Evolutionary conservation across 64 coral and sea anemone species (phyloP), one percentile per base, ranked within the genome.

Genomic region (Montipora cactus): DNA sequence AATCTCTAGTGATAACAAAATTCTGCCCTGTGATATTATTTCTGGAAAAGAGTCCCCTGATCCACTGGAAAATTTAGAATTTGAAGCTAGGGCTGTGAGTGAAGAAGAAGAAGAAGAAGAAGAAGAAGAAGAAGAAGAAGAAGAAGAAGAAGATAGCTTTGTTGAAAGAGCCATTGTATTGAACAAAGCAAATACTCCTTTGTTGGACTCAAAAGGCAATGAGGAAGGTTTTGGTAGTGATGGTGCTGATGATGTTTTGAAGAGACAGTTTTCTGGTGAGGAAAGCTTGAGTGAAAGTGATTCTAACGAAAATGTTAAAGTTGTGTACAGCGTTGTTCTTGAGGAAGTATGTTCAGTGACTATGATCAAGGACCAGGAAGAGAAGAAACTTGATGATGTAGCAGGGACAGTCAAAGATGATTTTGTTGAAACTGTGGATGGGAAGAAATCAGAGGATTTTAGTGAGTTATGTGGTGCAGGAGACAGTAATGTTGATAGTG

Each of bases 291-390:
- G 37, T 67, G 51, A 5, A 16, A 48, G 19, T 49, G 55, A 83
- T 46, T 5, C 21, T 58, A 44, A 77, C 23, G 19, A 46, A 58
- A 85, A 72, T n/a, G 62, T 57, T 57, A 47, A 71, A 16, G 19
- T 86, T 22, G 0, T 71, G 44, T 86, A 20, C 37, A 72, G 66
- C 23, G 44, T 68, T 79, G 81, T 45, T 18, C 18, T 75, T 8
- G 88, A 95, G 59, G 74, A 86, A 55, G 71, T 84, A n/a, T 79
- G 76, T 72, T 66, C 84, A 47, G 79, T 77, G 18, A 18, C 50
- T 47, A 50, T 55, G 59, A 25, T 47, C 15, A 57, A 85, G 20
- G 5, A 90, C 53, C 1, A 37, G 2, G 74, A 69, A 4, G 28
- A 3, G 13, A 8, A 62, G 14, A 59, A 77, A 90, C 47, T 4